phyloP scores from a whole-genome alignment of 2,797 vertebrate species.

The Oophaga sylvatica region DNA sequence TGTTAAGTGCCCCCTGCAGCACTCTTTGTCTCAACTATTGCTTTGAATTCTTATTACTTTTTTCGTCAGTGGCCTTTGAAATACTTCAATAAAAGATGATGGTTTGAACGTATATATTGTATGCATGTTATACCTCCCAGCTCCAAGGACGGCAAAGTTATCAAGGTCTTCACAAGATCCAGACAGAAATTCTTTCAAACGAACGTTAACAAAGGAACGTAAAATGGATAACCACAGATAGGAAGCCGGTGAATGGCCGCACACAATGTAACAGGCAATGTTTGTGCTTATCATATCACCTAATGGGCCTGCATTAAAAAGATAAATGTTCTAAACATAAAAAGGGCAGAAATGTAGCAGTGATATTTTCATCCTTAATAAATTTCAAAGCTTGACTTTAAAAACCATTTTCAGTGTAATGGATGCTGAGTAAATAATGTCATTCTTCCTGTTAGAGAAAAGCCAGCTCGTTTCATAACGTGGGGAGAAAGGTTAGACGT shows the following conservation, averaged over 20 bases:
- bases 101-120: constrained; percentile 13
- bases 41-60: constrained; percentile 8
- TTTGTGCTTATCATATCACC: constrained; percentile 15
- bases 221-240: constrained; percentile 25
- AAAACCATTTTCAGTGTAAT: constrained; percentile 44
- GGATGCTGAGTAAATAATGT: constrained; percentile 42
- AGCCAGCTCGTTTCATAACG: constrained; percentile 23
- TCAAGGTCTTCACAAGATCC: constrained; percentile 19
- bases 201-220: background rate
- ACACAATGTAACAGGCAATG: constrained; percentile 4
- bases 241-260: background rate
- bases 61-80: constrained; percentile 44
- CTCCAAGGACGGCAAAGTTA: constrained; percentile 47
- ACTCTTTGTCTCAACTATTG: background rate
- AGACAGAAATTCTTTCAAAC: constrained; percentile 13
- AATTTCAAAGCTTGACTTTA: constrained; percentile 45
- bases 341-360: constrained; percentile 7
- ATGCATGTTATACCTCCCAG: constrained; percentile 26
- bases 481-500: background rate
- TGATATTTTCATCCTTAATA: constrained; percentile 43
- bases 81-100: constrained; percentile 30
- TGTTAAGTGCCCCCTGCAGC: constrained; percentile 34
- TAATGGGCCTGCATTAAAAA: constrained; percentile 31
- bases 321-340: constrained; percentile 34
- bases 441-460: constrained; percentile 11